These are phyloP conservation scores for Myotis davidii DNA, from an alignment of 2,113 vertebrate genomes.

Conservation along the genomic window DNA sequence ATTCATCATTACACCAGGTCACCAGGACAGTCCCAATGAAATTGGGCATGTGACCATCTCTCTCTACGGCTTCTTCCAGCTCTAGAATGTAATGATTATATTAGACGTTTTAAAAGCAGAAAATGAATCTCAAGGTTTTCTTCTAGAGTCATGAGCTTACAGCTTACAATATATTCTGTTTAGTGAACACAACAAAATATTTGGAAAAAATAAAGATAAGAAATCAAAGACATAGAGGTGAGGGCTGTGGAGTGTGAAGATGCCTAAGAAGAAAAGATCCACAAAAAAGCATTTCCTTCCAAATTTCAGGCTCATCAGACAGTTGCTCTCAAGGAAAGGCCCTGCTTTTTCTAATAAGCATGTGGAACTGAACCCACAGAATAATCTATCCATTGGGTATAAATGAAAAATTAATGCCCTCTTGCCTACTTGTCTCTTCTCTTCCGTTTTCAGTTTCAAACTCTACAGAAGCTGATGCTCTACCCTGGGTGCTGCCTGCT, in stretches of 20 bases:
- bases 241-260: not conserved
- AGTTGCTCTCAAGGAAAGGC: not conserved
- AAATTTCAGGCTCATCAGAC: not conserved
- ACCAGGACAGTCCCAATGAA: not conserved
- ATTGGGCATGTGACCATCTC: not conserved
- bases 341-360: not conserved
- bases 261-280: not conserved
- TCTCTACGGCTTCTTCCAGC: not conserved
- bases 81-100: not conserved
- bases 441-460: slow-evolving; percentile 51
- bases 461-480: slow-evolving; percentile 23
- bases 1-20: not conserved
- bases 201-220: not conserved
- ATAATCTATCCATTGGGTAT: not conserved
- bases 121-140: not conserved
- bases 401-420: not conserved
- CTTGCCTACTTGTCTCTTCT: slow-evolving; percentile 10
- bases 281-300: not conserved
- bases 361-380: not conserved
- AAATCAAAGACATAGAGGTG: not conserved
- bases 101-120: not conserved
- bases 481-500: slow-evolving; percentile 28
- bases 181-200: not conserved
- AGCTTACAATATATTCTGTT: not conserved
- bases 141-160: not conserved